Base-by-base conservation (phyloP, 1,140 invertebrate genomes). In the Drosophila gunungcola region DNA sequence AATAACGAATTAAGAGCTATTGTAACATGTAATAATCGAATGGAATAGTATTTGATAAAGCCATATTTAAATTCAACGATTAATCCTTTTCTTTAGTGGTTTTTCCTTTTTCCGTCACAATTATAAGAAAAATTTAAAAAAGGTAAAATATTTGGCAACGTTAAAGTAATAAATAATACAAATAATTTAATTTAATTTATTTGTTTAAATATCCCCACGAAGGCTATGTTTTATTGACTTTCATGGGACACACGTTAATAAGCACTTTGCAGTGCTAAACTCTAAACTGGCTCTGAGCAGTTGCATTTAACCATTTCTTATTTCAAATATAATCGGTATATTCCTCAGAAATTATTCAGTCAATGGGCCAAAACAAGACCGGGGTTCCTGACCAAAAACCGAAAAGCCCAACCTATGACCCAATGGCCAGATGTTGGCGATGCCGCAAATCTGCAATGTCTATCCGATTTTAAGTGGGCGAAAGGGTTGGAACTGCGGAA, bases 391-490 rank as follows among this genome's bases (percentile, higher is more conserved):
- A 53, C 51, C 57, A 39, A 41, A 64, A 76, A 52, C 61, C 43
- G 49, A 38, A 29, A 34, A 13, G 49, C 29, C 21, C n/a, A 32
- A 16, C 62, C 60, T 36, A 60, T 68, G 64, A 65, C 64, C 61
- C 49, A 42, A 46, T 45, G 36, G 38, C 51, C 75, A 70, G 69
- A 74, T 82, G 78, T 32, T 63, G 43, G 56, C 38, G 49, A 51
- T 56, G 70, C 65, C 73, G 68, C 73, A 76, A 76, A 64, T 79
- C 49, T 58, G 78, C 51, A 78, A 58, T 55, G 73, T 38, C 48
- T 42, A 39, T 52, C 74, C 43, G 53, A 53, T 52, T 67, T 55
- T 9, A 27, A 46, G 21, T 13, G n/a, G 55, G 21, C 43, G 9
- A 45, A 25, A 29, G 12, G 32, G 41, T 34, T 10, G n/a, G 5